These are phyloP conservation scores for Lymantria dispar DNA, from an alignment of 2,888 invertebrate genomes.

Conservation along the genomic window DNA sequence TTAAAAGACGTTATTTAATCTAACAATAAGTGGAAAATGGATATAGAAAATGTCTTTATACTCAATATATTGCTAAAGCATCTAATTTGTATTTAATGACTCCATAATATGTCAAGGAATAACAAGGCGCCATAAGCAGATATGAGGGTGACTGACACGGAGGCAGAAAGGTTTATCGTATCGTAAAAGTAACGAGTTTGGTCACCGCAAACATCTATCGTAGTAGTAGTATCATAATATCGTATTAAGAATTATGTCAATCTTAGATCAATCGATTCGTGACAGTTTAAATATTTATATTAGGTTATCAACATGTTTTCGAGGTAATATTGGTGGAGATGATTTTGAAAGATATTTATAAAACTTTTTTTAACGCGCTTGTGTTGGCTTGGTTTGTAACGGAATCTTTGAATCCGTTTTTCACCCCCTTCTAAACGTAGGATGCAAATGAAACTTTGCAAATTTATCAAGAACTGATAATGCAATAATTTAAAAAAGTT, in stretches of 20 bases:
- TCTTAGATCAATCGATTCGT: background rate
- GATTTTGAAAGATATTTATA: background rate
- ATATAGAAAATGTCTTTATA: too few relatives aligned
- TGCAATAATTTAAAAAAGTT: too few relatives aligned
- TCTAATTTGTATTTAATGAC: background rate
- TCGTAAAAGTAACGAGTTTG: constrained; percentile 7
- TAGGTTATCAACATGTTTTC: background rate
- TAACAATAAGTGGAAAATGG: too few relatives aligned
- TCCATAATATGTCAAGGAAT: background rate
- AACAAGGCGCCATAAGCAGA: constrained; percentile 13
- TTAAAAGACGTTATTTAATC: too few relatives aligned
- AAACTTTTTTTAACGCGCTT: too few relatives aligned
- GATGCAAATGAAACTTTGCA: too few relatives aligned
- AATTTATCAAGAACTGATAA: too few relatives aligned
- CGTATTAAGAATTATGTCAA: too few relatives aligned
- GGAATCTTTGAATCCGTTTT: too few relatives aligned
- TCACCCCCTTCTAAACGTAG: too few relatives aligned
- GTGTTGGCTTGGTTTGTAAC: too few relatives aligned
- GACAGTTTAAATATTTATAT: background rate
- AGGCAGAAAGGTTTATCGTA: constrained; percentile 10
- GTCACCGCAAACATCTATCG: background rate
- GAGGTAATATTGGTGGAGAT: background rate
- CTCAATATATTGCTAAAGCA: background rate
- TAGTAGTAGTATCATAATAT: too few relatives aligned
- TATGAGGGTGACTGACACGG: constrained; percentile 14